These are phyloP conservation scores for Lepidocyrtoides sp. DNA, from an alignment of 2,888 invertebrate species.

Conservation along the genomic window DNA sequence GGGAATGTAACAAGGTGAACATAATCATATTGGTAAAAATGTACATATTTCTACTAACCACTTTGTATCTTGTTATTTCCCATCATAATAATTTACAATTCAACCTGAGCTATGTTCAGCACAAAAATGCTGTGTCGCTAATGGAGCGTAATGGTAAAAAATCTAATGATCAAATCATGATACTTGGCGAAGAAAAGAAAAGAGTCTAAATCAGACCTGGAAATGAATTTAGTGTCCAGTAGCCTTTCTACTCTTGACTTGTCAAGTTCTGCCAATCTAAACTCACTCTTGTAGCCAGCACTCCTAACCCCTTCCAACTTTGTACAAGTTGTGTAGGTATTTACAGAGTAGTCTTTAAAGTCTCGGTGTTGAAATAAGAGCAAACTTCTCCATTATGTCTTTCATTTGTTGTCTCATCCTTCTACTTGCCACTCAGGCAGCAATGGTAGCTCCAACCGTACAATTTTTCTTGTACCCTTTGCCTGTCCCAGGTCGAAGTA, in stretches of 20 bases:
- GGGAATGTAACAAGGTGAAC: constrained; percentile 63
- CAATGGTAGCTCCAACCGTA: constrained; percentile 50
- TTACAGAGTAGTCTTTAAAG: too few species aligned
- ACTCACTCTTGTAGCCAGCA: too few species aligned
- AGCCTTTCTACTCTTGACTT: constrained; percentile 67
- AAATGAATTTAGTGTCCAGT: constrained; percentile 69
- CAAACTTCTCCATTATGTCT: constrained; percentile 66
- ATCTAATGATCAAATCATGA: not conserved
- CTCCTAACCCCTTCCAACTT: too few species aligned
- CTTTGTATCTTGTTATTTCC: not conserved
- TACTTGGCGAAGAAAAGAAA: constrained; percentile 22
- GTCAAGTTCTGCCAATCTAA: constrained; percentile 52
- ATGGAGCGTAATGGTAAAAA: constrained; percentile 51
- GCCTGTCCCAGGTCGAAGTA: constrained; percentile 61
- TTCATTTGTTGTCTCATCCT: not conserved
- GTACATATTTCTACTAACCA: not conserved
- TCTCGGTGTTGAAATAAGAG: too few species aligned
- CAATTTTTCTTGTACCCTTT: constrained; percentile 73
- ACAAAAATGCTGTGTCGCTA: constrained; percentile 39
- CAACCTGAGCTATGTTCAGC: not conserved
- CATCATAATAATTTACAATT: constrained; percentile 54
- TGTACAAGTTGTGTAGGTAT: too few species aligned
- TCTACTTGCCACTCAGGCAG: constrained; percentile 50
- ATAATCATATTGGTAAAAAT: constrained; percentile 17
- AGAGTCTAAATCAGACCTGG: constrained; percentile 66